Evolutionary conservation across 2,113 vertebrate species (phyloP), one percentile per base, ranked within the genome.

Genomic region (Emydura subglobosa): DNA sequence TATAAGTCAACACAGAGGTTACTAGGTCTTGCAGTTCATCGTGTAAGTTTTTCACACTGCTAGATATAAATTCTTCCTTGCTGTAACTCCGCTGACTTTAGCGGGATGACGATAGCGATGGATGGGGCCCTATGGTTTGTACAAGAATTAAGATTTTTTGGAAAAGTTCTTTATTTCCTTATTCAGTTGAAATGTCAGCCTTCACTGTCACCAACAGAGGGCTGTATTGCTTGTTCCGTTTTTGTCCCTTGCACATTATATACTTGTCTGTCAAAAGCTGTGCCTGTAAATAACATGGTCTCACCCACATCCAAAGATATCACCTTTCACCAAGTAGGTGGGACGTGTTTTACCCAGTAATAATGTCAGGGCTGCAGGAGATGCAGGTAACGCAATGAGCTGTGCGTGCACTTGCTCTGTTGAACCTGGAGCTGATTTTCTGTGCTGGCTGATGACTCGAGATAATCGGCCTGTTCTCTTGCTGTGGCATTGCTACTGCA

Each of bases 171-270:
- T 74, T 39, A 61, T 59, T 47, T 94, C 61, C 49, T 82, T 88
- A 54, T 87, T 87, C 59, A 53, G 83, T 90, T 91, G 47, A 81
- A 93, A 85, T 13, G 81, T 50, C 89, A 91, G 7, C 76, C 47
- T 93, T 81, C 54, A 22, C 5, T 94, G 88, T 94, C 93, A 85
- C 97, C 93, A 93, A 96, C 97, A 97, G 95, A 96, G 93, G 96
- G 93, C 94, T 96, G 90, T 94, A 88, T 96, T 94, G 95, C 87
- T 95, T 92, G 53, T 89, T 55, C 25, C 10, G 95, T 96, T 92
- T 86, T 83, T 10, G 7, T 83, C 72, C 34, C 29, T 76, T 81
- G 1, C 39, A 21, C 79, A 1, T n/a, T 89, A 31, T 34, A 12
- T 76, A 21, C 44, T 86, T 81, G 12, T 79, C 85, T 72, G 19